Evolutionary conservation across 2,113 vertebrate species (phyloP).

Genomic region (Saccopteryx leptura): DNA sequence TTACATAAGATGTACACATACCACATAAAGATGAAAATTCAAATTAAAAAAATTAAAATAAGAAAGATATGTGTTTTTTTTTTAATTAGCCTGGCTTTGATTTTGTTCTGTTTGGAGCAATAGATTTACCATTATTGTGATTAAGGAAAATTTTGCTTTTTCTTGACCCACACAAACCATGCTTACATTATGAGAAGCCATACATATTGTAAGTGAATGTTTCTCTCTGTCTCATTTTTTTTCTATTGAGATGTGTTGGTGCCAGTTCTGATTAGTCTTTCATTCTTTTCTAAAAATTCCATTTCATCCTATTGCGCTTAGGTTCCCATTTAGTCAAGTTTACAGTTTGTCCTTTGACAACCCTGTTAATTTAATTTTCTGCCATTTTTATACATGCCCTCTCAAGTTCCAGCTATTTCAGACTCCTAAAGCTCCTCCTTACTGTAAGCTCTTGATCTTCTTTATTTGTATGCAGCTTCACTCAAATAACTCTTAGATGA

Average conservation of each 20-base stretch:
- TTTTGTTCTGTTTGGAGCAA: not conserved
- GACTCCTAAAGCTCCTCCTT: not conserved
- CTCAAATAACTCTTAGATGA: not conserved
- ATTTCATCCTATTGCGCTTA: conserved; percentile 59
- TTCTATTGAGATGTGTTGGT: not conserved
- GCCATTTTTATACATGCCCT: conserved; percentile 37
- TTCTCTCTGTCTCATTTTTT: not conserved
- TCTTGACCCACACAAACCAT: not conserved
- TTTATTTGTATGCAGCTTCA: conserved; percentile 12
- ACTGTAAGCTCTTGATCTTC: not conserved
- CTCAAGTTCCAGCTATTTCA: conserved; percentile 23
- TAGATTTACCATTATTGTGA: not conserved
- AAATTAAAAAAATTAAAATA: not conserved
- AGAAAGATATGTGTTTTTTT: not conserved
- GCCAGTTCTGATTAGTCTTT: conserved; percentile 65
- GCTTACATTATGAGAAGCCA: not conserved
- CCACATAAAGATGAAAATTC: not conserved
- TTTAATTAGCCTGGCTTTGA: not conserved
- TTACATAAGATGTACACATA: not conserved
- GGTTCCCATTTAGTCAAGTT: conserved; percentile 72
- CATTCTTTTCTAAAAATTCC: conserved; percentile 23
- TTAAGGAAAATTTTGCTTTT: conserved; percentile 4
- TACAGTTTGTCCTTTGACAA: conserved; percentile 67
- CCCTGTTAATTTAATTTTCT: conserved; percentile 64
- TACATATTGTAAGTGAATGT: not conserved